Percentiles rank a stretch among this genome's conserved stretches.
These are phyloP conservation scores for Acanthochromis polyacanthus DNA, from an alignment of 2,113 vertebrate species.

Conservation along the genomic window DNA sequence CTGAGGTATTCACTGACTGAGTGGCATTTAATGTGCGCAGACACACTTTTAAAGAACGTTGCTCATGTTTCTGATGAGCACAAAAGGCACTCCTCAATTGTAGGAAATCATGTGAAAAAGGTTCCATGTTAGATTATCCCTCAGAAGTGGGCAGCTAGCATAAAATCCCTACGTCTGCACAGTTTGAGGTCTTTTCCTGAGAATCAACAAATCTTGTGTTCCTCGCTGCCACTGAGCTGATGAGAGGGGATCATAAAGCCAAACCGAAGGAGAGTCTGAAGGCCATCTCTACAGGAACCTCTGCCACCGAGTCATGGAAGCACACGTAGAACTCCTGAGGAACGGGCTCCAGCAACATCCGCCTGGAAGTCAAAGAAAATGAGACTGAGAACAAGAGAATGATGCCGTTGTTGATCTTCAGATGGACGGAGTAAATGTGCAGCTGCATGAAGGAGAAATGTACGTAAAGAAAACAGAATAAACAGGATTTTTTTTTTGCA, in stretches of 20 bases:
- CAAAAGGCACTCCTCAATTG: constrained; percentile 17
- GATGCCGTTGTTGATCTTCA: no score
- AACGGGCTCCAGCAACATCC: constrained; percentile 91
- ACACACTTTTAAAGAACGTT: background rate
- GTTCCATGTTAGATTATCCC: no score
- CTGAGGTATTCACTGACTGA: constrained; percentile 64
- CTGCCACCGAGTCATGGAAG: constrained; percentile 95
- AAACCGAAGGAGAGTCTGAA: constrained; percentile 95
- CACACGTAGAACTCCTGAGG: constrained; percentile 97
- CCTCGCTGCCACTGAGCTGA: background rate
- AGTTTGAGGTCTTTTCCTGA: constrained; percentile 47
- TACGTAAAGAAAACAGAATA: no score
- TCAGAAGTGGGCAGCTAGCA: no score
- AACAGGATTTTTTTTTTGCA: no score
- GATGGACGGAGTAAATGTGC: background rate
- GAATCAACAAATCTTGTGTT: constrained; percentile 4
- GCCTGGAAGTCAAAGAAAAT: constrained; percentile 79
- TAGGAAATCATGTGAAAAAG: background rate
- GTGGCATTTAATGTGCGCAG: background rate
- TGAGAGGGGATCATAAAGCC: constrained; percentile 77
- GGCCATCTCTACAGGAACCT: constrained; percentile 94
- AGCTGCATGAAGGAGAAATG: no score
- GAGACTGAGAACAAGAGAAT: background rate
- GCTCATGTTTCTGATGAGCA: background rate
- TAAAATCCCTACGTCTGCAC: background rate